Base-by-base conservation (phyloP, 2,888 invertebrate genomes). In the Sarcophaga rosellei region DNA sequence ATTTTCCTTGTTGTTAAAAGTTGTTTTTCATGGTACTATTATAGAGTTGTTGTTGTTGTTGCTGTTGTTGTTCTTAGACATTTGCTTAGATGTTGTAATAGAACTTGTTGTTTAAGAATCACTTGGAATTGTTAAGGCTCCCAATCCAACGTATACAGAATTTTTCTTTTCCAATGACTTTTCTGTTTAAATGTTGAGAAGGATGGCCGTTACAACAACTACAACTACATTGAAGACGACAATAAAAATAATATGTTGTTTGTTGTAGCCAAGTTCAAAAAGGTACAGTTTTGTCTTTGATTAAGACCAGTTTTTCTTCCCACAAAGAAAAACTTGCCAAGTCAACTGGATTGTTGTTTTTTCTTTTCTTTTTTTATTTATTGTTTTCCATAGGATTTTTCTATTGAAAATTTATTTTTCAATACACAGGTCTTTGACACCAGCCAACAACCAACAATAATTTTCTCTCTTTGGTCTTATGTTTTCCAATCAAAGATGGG, bases 31-130 rank as follows among this genome's bases (percentile, higher is more conserved):
- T 53, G 53, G 20, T 59, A 59, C n/a, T 57, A 77, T 69, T 69
- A 53, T 21, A 21, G 35, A 25, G 66, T 45, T 45, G 83, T 68
- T 68, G 83, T 68, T 68, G 4, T 65, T n/a, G n/a, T 25, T 59
- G 65, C 23, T 44, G 83, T 68, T 69, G n/a, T 65, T 20, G 44
- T 73, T 73, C 61, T 77, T 73, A 81, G 77, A 75, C 77, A 68
- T 65, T 59, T 86, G 80, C 86, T 80, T 83, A 86, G 86, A 86
- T 86, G 83, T 68, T 20, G 73, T 69, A 76, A 86, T 86, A 86
- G 86, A 86, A 78, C 75, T 82, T 72, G 84, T 53, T 45, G 78
- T 76, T 17, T 17, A 69, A 23, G 45, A 47, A 62, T 74, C 21
- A 73, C 63, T 20, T 65, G 20, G 20, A 65, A 21, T 35, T 72